These are phyloP conservation scores for Atethmia centrago DNA, from an alignment of 2,888 invertebrate species.

Conservation along the genomic window DNA sequence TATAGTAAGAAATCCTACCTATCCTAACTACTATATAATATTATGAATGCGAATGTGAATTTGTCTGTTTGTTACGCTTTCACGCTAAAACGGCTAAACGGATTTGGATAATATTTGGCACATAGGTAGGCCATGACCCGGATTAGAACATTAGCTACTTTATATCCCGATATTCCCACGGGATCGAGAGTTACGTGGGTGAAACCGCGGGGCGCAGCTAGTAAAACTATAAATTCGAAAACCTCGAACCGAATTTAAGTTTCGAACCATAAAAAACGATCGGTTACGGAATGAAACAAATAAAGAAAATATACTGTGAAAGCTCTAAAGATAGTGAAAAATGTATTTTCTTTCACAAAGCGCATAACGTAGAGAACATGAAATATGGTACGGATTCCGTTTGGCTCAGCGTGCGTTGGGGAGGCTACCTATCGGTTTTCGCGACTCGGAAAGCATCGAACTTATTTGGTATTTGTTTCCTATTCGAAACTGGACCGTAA, in stretches of 20 bases:
- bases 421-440: constrained; percentile 86
- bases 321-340: constrained; percentile 88
- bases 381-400: constrained; percentile 88
- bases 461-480: constrained; percentile 86
- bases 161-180: no score
- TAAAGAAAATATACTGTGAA: constrained; percentile 80
- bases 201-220: no score
- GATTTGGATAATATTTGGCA: no score
- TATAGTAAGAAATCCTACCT: constrained; percentile 2
- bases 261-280: constrained; percentile 62
- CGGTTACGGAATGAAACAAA: constrained; percentile 74
- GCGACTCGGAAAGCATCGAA: constrained; percentile 84
- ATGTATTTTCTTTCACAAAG: constrained; percentile 90
- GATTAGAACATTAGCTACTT: no score
- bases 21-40: no score
- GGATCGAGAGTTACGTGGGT: no score
- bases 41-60: no score
- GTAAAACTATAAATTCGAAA: constrained; percentile 29
- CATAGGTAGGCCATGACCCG: no score
- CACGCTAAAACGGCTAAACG: no score
- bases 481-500: constrained; percentile 73
- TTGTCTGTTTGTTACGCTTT: no score
- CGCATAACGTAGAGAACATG: constrained; percentile 88
- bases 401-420: constrained; percentile 86
- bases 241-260: constrained; percentile 48